Conservation (phyloP, 2,888 invertebrate species). For the Sinotaia quadrata region DNA sequence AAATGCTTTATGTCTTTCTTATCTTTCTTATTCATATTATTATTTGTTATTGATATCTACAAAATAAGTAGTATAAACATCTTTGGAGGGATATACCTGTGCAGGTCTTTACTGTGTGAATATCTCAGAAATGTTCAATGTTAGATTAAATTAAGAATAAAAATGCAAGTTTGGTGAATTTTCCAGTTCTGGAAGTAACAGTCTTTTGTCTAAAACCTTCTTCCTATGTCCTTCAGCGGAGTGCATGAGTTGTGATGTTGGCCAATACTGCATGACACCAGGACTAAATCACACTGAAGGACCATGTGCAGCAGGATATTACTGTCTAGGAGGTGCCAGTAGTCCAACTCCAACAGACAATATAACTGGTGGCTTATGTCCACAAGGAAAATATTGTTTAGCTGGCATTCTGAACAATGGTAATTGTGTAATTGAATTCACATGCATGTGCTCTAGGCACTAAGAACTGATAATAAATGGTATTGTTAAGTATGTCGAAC, state of each 20-base stretch:
- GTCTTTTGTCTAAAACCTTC: neutral
- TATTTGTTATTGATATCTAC: no score
- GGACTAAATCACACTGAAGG: constrained; percentile 61
- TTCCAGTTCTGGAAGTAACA: neutral
- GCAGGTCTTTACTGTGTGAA: no score
- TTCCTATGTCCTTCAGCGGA: constrained; percentile 45
- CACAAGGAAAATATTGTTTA: constrained; percentile 60
- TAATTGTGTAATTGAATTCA: no score
- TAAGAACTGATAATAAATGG: no score
- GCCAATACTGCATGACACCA: constrained; percentile 60
- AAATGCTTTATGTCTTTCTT: no score
- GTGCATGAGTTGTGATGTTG: constrained; percentile 56
- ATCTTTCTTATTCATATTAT: no score
- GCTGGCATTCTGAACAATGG: constrained; percentile 43
- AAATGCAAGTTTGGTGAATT: neutral
- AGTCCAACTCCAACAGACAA: constrained; percentile 64
- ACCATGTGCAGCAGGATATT: constrained; percentile 63
- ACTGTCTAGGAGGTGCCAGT: constrained; percentile 54
- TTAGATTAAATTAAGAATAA: neutral
- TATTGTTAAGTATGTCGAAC: no score
- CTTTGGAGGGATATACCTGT: no score
- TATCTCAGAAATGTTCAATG: no score
- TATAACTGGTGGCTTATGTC: constrained; percentile 62
- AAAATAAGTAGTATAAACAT: no score
- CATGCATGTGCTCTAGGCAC: no score